Evolutionary conservation across 2,113 vertebrate species (phyloP), one percentile per base, ranked within the genome.

Genomic region (Notarius lentiginosus): DNA sequence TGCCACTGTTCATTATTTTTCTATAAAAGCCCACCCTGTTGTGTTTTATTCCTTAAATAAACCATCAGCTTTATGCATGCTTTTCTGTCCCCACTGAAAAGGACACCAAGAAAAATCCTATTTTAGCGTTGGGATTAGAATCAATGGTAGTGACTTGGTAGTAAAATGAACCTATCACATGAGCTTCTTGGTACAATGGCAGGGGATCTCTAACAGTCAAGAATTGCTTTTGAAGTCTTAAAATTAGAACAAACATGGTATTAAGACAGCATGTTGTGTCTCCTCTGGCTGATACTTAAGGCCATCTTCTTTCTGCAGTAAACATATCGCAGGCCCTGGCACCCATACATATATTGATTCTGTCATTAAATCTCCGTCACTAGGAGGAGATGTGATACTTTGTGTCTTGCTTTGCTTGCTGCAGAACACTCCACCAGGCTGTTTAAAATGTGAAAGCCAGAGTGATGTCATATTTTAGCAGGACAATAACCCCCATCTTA

Each of bases 321-420:
- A 95, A 94, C 89, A 93, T 94, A 93, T 93, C 93, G 88, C 88
- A 90, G 81, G 91, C 92, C 91, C 91, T 93, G 93, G 93, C 94
- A 94, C 93, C 94, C 93, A 93, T 94, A 92, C 93, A 94, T 93
- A 93, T 95, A 95, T 95, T 91, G 94, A 95, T 94, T 93, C 91
- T 89, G 92, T 95, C 93, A 95, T 95, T 95, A 94, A 95, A 95
- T 95, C 93, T 93, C 93, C 94, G 94, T 95, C 94, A 92, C 90
- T 68, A 82, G 87, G 88, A 80, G 63, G 86, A 84, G 90, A 89
- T 86, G 88, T 53, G 89, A 87, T 89, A 89, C 90, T 90, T 88
- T 81, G 86, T 88, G 90, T 84, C 88, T 84, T 88, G 73, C 85
- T 90, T 65, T 92, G 92, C 92, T 92, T 83, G 92, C 91, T 90